phyloP scores from a whole-genome alignment of 2,797 vertebrate species.

The Eospalax fontanierii region DNA sequence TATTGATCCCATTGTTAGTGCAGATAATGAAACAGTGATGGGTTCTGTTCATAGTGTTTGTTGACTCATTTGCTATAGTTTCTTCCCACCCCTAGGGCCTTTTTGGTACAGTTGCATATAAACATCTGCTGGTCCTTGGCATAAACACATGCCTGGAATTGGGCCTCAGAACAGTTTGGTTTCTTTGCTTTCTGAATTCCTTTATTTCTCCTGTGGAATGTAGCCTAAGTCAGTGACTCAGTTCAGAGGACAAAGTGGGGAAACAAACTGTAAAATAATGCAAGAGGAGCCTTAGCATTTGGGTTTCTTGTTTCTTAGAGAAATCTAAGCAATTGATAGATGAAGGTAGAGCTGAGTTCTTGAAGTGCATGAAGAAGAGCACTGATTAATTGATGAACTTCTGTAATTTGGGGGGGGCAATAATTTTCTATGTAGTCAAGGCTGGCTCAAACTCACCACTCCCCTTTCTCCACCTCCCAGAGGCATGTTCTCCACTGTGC shows the following conservation, averaged over 20 bases:
- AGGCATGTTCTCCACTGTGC: not conserved
- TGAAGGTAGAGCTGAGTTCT: constrained; percentile 9
- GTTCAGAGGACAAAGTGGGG: constrained; percentile 65
- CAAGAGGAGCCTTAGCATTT: constrained; percentile 44
- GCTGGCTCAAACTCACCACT: not conserved
- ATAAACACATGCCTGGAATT: constrained; percentile 77
- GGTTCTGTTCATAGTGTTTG: not conserved
- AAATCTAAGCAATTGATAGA: constrained; percentile 4
- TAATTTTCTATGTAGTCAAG: not conserved
- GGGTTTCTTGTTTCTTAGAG: not conserved
- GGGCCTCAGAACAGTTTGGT: constrained; percentile 69
- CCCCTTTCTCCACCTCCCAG: not conserved
- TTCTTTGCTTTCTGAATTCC: constrained; percentile 75
- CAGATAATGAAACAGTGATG: not conserved
- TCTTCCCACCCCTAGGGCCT: constrained; percentile 61
- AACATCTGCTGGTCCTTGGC: constrained; percentile 76
- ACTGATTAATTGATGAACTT: not conserved
- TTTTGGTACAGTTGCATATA: constrained; percentile 37
- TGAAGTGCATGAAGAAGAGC: not conserved
- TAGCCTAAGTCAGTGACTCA: constrained; percentile 51
- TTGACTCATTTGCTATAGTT: constrained; percentile 32
- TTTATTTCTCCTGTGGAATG: constrained; percentile 76
- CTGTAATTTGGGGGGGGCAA: not conserved
- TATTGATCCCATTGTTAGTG: not conserved
- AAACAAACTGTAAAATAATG: constrained; percentile 70